These are phyloP conservation scores for Chloropsis cyanopogon DNA, from an alignment of 2,113 vertebrate species.

Conservation along the genomic window DNA sequence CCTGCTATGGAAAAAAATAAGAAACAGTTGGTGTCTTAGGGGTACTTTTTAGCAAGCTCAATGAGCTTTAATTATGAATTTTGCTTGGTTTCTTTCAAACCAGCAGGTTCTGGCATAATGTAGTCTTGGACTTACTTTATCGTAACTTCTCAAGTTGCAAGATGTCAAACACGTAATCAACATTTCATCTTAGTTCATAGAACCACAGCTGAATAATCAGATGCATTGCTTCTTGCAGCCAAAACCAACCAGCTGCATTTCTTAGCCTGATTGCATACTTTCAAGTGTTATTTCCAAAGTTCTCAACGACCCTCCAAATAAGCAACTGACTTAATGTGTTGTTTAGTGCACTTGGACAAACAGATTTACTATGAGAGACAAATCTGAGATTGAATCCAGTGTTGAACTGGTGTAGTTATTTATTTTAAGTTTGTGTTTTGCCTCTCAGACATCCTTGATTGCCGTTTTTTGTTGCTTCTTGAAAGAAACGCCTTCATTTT, in stretches of 20 bases:
- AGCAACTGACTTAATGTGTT: not conserved
- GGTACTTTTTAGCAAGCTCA: not conserved
- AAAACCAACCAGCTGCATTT: not conserved
- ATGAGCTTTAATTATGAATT: not conserved
- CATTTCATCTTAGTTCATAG: not conserved
- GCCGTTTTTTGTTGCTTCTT: not conserved
- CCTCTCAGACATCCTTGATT: accelerated
- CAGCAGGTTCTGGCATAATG: not conserved
- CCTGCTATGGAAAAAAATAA: not conserved
- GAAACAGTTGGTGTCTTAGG: not conserved
- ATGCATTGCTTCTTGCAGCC: not conserved
- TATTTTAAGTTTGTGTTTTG: not conserved
- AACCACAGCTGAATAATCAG: not conserved
- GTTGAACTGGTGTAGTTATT: not conserved
- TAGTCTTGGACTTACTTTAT: not conserved
- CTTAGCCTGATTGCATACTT: not conserved
- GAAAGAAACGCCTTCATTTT: not conserved
- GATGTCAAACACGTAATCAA: not conserved
- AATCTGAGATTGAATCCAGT: not conserved
- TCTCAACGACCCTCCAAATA: not conserved
- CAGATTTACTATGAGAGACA: not conserved
- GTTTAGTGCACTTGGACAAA: not conserved
- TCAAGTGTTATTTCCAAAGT: not conserved
- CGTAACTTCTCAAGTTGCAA: not conserved
- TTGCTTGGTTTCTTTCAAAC: not conserved